These are phyloP conservation scores for Euleptes europaea DNA, from an alignment of 2,113 vertebrate genomes.

Conservation along the genomic window DNA sequence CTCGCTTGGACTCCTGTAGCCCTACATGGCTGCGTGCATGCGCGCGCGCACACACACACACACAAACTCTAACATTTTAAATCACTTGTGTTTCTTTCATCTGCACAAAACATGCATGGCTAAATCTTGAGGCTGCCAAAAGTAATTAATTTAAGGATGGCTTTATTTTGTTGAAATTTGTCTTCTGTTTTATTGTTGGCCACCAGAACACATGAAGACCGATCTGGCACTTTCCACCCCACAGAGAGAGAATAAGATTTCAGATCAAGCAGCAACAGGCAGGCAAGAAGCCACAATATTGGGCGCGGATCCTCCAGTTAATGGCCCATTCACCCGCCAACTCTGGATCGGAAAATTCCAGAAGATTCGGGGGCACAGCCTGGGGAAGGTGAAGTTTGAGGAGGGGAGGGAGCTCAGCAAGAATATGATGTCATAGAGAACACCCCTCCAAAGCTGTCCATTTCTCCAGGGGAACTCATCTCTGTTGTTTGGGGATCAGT, in stretches of 20 bases:
- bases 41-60: no score
- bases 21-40: not conserved
- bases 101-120: not conserved
- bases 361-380: no score
- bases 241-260: no score
- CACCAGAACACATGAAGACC: not conserved
- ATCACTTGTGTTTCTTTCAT: not conserved
- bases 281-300: not conserved
- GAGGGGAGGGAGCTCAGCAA: no score
- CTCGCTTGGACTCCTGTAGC: not conserved
- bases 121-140: not conserved
- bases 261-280: not conserved
- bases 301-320: not conserved
- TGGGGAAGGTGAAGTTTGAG: no score
- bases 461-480: no score
- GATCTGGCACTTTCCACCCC: not conserved
- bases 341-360: no score
- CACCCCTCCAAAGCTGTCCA: no score
- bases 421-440: no score
- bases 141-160: not conserved
- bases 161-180: not conserved
- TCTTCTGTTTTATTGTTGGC: not conserved
- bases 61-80: not conserved
- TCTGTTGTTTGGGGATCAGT: no score
- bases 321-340: not conserved